These are phyloP conservation scores for Thrips palmi DNA, from an alignment of 1,140 invertebrate species.

Conservation along the genomic window DNA sequence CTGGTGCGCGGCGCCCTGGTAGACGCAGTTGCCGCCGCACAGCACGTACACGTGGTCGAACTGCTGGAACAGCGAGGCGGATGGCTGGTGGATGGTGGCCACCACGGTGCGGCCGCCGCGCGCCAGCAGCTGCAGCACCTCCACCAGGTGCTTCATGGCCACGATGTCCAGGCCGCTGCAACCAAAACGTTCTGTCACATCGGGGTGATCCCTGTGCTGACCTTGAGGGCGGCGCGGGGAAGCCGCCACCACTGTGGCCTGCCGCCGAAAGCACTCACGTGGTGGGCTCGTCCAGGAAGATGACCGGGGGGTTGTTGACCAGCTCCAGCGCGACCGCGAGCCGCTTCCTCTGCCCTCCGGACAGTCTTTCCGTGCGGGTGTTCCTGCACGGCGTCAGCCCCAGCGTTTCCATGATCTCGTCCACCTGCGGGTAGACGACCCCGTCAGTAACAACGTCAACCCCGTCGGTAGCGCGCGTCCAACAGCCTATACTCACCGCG, in stretches of 20 bases:
- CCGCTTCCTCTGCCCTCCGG: constrained; percentile 41
- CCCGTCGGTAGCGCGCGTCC: background rate
- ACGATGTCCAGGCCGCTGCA: constrained; percentile 38
- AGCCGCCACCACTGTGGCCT: too few relatives aligned
- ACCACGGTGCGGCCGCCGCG: constrained; percentile 36
- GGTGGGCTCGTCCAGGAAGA: constrained; percentile 49
- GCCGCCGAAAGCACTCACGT: constrained; percentile 24
- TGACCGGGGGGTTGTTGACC: constrained; percentile 43
- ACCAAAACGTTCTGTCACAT: constrained; percentile 14
- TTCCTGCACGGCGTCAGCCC: constrained; percentile 27
- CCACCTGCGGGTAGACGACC: constrained; percentile 18
- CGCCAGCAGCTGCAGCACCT: constrained; percentile 23
- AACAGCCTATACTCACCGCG: constrained; percentile 15
- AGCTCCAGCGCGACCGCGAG: constrained; percentile 42
- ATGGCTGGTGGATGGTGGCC: constrained; percentile 51
- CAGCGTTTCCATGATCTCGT: constrained; percentile 23
- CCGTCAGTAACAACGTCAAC: background rate
- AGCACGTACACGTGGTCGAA: constrained; percentile 42
- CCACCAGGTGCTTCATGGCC: constrained; percentile 35
- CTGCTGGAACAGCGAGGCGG: constrained; percentile 37
- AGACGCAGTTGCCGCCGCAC: constrained; percentile 35
- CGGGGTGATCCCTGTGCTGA: background rate
- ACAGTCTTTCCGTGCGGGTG: constrained; percentile 29
- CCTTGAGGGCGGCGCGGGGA: background rate
- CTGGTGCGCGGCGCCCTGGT: constrained; percentile 28